Evolutionary conservation across 2,113 vertebrate species (phyloP), one percentile per base, ranked within the genome.

Genomic region (Pangasianodon gigas): DNA sequence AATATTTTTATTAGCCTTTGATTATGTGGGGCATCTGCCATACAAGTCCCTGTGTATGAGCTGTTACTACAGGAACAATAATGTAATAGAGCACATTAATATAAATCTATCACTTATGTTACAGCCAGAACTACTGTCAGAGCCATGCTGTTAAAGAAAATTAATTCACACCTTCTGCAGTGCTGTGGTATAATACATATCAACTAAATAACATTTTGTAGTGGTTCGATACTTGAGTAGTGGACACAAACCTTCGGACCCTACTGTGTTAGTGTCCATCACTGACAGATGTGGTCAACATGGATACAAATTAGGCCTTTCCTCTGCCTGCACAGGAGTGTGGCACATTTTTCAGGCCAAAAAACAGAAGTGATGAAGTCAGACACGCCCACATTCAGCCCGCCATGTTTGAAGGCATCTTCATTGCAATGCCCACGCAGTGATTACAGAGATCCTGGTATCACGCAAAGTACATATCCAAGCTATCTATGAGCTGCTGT

Each of bases 401-500:
- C 37, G 24, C 51, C 87, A 37, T 48, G 79, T 90, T 91, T 88
- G 90, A 92, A 91, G 89, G 86, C 88, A 89, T 88, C 91, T 92
- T 58, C 90, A 65, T 51, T 58, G 89, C 84, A 62, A n/a, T 87
- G 92, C 92, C 92, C 88, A 90, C 90, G 81, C 91, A 93, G 89
- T 5, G 89, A 82, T 84, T 74, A 44, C 44, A 85, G 54, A 87
- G 0, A 89, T 85, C 79, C 90, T 86, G 90, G 92, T 93, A 94
- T 88, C 86, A 92, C 54, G 19, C 48, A 80, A 90, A 90, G 87
- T 88, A 88, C 48, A 46, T 46, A 29, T 60, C 91, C 92, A 92
- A 95, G 90, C 92, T 94, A 95, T 94, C 95, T 93, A 92, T 95
- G 94, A 96, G 54, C 10, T 19, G 6, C 65, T 69, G n/a, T 89